These are phyloP conservation scores for Lepus townsendii DNA, from an alignment of 2,797 vertebrate genomes.

Conservation along the genomic window DNA sequence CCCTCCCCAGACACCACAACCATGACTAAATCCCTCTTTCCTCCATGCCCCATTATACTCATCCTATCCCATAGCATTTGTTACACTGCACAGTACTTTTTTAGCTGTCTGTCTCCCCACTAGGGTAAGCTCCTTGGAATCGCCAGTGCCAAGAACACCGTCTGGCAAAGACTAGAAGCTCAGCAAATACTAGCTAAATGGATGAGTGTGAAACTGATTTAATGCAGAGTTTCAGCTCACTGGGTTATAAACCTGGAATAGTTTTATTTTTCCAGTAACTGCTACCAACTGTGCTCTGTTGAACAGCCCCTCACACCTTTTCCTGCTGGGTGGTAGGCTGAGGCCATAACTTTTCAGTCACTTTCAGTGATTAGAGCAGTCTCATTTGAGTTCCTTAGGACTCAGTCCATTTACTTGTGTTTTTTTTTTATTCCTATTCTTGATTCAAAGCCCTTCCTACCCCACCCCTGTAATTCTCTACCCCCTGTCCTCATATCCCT, in stretches of 20 bases:
- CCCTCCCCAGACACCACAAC: background rate
- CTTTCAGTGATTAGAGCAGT: constrained; percentile 60
- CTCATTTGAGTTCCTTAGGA: constrained; percentile 45
- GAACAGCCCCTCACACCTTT: constrained; percentile 47
- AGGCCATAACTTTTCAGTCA: constrained; percentile 60
- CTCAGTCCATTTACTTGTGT: background rate
- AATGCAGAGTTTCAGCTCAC: constrained; percentile 68
- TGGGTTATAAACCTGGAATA: constrained; percentile 73
- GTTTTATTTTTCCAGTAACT: constrained; percentile 80
- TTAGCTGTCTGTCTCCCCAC: constrained; percentile 58
- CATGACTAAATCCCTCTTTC: constrained; percentile 29
- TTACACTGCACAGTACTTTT: constrained; percentile 55
- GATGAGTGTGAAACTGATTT: constrained; percentile 73
- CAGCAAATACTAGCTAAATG: constrained; percentile 72
- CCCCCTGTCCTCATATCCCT: background rate
- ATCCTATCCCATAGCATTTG: constrained; percentile 35
- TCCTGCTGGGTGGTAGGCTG: constrained; percentile 67
- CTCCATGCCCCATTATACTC: background rate
- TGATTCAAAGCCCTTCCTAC: constrained; percentile 54
- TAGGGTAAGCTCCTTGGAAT: constrained; percentile 68
- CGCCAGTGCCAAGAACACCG: constrained; percentile 59
- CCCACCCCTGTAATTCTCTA: background rate
- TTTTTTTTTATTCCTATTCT: constrained; percentile 56
- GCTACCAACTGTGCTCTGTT: constrained; percentile 67
- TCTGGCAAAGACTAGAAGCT: constrained; percentile 71